Conservation (phyloP, 1,140 invertebrate species). For the Chironomus tepperi region DNA sequence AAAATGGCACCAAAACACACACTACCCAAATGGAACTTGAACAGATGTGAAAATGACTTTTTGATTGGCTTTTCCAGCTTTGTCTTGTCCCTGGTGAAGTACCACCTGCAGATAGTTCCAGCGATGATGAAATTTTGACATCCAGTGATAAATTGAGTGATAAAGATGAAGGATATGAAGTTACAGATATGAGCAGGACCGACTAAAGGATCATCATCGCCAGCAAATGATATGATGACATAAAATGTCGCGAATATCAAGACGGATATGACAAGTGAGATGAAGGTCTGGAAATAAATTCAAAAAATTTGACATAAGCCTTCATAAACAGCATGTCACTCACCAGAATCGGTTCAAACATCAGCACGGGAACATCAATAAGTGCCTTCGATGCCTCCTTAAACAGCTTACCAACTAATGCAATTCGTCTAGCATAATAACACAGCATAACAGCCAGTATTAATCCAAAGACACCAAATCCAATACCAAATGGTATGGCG, state of each 20-base stretch:
- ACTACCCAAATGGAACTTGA: conserved; percentile 66
- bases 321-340: too few species aligned
- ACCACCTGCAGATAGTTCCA: conserved; percentile 66
- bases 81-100: conserved; percentile 63
- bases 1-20: conserved; percentile 67
- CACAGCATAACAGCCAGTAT: conserved; percentile 57
- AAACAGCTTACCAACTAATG: conserved; percentile 60
- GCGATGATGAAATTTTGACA: conserved; percentile 71
- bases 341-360: conserved; percentile 66
- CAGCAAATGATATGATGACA: too few species aligned
- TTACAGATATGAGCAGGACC: conserved; percentile 51
- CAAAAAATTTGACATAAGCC: too few species aligned
- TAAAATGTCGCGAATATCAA: too few species aligned
- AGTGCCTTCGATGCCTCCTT: conserved; percentile 68
- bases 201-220: not conserved
- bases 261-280: not conserved
- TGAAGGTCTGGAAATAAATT: conserved; percentile 41
- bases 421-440: conserved; percentile 62
- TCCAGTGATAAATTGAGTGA: conserved; percentile 62
- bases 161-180: conserved; percentile 59
- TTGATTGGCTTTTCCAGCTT: conserved; percentile 49
- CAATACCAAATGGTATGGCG: conserved; percentile 48
- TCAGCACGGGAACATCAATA: conserved; percentile 55
- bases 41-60: conserved; percentile 47
- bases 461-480: conserved; percentile 52